Percentiles rank a stretch among this genome's conserved stretches.
Conservation (phyloP, 2,888 invertebrate genomes). For the Polietes domitor region DNA sequence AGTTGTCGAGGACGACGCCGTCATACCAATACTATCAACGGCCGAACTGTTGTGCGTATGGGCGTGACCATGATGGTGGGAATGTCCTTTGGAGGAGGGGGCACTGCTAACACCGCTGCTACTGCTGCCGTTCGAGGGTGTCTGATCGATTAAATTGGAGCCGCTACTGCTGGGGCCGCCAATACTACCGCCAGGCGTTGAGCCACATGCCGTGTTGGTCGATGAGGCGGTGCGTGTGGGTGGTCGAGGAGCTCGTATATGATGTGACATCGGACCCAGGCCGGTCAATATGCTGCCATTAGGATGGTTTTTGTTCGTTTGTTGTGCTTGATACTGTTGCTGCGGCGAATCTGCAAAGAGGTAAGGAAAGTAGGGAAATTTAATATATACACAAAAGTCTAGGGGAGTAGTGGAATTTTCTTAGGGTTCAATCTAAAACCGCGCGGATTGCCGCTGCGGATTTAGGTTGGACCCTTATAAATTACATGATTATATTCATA, state of each 20-base stretch:
- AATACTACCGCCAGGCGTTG: constrained; percentile 65
- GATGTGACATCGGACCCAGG: constrained; percentile 73
- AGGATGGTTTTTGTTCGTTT: constrained; percentile 77
- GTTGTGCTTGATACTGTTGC: constrained; percentile 72
- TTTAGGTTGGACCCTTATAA: no score
- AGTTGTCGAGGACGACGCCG: constrained; percentile 71
- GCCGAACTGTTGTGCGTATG: constrained; percentile 75
- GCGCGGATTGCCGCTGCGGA: no score
- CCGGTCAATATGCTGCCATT: constrained; percentile 78
- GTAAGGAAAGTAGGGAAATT: no score
- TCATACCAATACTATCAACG: constrained; percentile 79
- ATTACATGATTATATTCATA: no score
- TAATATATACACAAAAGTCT: no score
- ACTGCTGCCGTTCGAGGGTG: constrained; percentile 77
- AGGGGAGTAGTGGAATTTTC: no score
- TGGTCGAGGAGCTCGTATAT: constrained; percentile 80
- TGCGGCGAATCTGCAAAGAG: constrained; percentile 70
- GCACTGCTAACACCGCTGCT: constrained; percentile 79
- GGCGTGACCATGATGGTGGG: constrained; percentile 77
- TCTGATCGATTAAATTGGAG: constrained; percentile 68
- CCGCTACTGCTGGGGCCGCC: constrained; percentile 72
- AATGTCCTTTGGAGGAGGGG: constrained; percentile 81
- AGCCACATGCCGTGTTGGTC: constrained; percentile 70
- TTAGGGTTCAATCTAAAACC: no score
- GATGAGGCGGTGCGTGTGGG: constrained; percentile 80